Evolutionary conservation across 2,113 vertebrate genomes (phyloP).

Genomic region (Ptychochromis oligacanthus): DNA sequence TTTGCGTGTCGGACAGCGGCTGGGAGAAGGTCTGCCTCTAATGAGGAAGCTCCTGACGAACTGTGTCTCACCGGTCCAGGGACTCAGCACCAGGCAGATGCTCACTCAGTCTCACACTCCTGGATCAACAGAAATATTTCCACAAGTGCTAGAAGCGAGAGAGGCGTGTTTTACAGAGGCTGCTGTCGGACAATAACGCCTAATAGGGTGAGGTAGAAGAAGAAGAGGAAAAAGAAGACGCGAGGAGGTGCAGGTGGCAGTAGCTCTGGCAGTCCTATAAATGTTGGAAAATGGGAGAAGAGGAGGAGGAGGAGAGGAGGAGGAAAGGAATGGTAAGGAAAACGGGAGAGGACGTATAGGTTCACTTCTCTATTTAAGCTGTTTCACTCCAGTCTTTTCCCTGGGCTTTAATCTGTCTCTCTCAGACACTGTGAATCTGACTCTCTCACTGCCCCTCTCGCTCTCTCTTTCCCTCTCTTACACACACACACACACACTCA

Average conservation of each 20-base stretch:
- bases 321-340: slow-evolving; percentile 70
- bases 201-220: slow-evolving; percentile 60
- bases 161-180: slow-evolving; percentile 43
- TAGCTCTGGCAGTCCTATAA: slow-evolving; percentile 60
- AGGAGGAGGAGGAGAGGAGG: slow-evolving; percentile 58
- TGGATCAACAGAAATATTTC: slow-evolving; percentile 63
- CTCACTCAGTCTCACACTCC: slow-evolving; percentile 50
- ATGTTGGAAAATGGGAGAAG: slow-evolving; percentile 63
- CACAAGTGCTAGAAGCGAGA: slow-evolving; percentile 54
- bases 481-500: slow-evolving; percentile 12
- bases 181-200: slow-evolving; percentile 33
- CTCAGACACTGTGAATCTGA: slow-evolving; percentile 58
- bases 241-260: slow-evolving; percentile 68
- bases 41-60: slow-evolving; percentile 29
- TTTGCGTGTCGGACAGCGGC: slow-evolving; percentile 24
- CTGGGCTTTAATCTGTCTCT: slow-evolving; percentile 68
- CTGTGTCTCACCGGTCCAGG: slow-evolving; percentile 38
- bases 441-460: slow-evolving; percentile 42
- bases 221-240: slow-evolving; percentile 46
- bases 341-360: slow-evolving; percentile 65
- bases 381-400: slow-evolving; percentile 67
- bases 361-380: slow-evolving; percentile 75
- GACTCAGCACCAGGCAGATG: slow-evolving; percentile 33
- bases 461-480: slow-evolving; percentile 38
- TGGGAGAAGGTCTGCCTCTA: slow-evolving; percentile 47